Conservation (phyloP, 2,888 invertebrate genomes). For the Sarcophaga rosellei region DNA sequence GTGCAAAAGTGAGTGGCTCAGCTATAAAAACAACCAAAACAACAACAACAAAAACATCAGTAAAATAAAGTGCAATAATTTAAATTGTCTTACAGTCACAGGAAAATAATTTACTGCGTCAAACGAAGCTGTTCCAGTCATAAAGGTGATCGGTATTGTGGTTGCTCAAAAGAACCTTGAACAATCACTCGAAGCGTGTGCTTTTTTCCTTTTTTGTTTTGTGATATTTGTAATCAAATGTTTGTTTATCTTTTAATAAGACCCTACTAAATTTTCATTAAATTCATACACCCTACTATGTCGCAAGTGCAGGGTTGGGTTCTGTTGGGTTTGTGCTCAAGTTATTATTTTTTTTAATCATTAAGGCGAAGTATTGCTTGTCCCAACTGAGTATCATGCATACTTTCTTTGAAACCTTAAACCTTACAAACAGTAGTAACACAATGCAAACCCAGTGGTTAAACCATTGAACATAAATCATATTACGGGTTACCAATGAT, state of each 20-base stretch:
- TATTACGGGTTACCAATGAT: no score
- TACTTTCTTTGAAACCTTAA: no score
- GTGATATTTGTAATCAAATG: conserved; percentile 33
- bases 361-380: background rate
- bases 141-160: background rate
- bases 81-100: background rate
- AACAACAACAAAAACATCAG: background rate
- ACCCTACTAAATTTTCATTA: conserved; percentile 51
- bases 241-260: conserved; percentile 40
- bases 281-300: background rate
- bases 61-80: conserved; percentile 11
- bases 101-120: conserved; percentile 7
- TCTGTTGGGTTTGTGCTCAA: background rate
- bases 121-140: background rate
- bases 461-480: no score
- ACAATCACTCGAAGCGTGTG: conserved; percentile 39
- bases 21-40: background rate
- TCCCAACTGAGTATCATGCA: no score
- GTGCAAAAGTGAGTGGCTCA: background rate
- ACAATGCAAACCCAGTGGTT: no score
- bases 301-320: background rate
- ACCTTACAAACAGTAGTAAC: no score
- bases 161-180: conserved; percentile 49
- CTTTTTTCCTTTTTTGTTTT: conserved; percentile 1
- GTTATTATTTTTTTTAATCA: background rate